These are phyloP conservation scores for Burhinus oedicnemus DNA, from an alignment of 2,113 vertebrate genomes.

Conservation along the genomic window DNA sequence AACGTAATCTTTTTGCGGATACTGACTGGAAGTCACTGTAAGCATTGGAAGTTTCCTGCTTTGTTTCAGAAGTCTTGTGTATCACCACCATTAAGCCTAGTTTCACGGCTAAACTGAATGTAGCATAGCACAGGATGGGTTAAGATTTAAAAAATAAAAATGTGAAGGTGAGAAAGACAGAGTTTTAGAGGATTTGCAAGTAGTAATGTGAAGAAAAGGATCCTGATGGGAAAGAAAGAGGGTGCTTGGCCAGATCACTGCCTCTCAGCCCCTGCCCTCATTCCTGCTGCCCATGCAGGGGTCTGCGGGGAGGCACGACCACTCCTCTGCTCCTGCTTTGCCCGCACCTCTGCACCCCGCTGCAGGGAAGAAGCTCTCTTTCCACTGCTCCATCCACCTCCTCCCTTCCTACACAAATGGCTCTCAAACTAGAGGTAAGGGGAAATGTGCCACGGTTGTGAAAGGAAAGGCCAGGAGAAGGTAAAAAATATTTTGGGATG, in stretches of 20 bases:
- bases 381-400: background rate
- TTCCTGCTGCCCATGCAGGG: background rate
- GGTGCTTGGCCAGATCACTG: background rate
- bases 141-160: background rate
- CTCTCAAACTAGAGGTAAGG: background rate
- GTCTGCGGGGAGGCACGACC: background rate
- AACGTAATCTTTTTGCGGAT: background rate
- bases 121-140: background rate
- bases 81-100: background rate
- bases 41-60: background rate
- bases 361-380: background rate
- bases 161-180: background rate
- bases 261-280: background rate
- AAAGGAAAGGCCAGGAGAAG: background rate
- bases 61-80: background rate
- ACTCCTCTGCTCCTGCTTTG: background rate
- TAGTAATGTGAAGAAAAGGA: background rate
- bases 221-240: background rate
- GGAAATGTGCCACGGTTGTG: background rate
- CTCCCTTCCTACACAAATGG: background rate
- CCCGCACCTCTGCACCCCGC: rapidly evolving
- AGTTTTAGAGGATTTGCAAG: background rate
- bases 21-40: background rate
- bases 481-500: background rate
- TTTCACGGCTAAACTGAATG: background rate